Percentiles rank a stretch among this genome's conserved stretches.
Conservation (phyloP, 2,888 invertebrate species). For the Dryobota labecula region DNA sequence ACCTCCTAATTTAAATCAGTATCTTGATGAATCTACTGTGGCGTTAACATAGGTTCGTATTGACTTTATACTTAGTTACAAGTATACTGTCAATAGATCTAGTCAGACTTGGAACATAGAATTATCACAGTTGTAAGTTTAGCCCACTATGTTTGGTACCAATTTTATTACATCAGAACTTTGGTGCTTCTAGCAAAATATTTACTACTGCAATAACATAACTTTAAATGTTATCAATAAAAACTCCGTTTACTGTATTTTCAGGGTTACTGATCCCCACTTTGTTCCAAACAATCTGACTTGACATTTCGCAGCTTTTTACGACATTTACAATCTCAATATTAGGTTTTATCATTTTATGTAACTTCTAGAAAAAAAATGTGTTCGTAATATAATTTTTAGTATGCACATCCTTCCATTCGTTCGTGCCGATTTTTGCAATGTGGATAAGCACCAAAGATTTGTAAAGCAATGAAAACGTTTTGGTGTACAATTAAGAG, state of each 20-base stretch:
- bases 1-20: slow-evolving; percentile 89
- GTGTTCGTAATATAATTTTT: slow-evolving; percentile 87
- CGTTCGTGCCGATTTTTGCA: slow-evolving; percentile 86
- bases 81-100: slow-evolving; percentile 82
- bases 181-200: slow-evolving; percentile 44
- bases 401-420: slow-evolving; percentile 82
- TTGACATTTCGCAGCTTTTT: slow-evolving; percentile 88
- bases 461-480: slow-evolving; percentile 86
- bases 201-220: slow-evolving; percentile 19
- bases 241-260: slow-evolving; percentile 35
- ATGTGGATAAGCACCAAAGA: slow-evolving; percentile 90
- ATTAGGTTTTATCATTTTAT: slow-evolving; percentile 85
- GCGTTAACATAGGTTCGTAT: slow-evolving; percentile 76
- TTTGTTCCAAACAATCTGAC: slow-evolving; percentile 83
- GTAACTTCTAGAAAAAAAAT: slow-evolving; percentile 84
- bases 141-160: slow-evolving; percentile 52
- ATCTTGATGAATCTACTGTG: slow-evolving; percentile 82
- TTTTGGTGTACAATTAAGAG: slow-evolving; percentile 90
- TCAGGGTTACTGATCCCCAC: slow-evolving; percentile 49
- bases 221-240: slow-evolving; percentile 34
- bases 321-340: slow-evolving; percentile 88
- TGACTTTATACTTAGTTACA: slow-evolving; percentile 73
- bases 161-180: slow-evolving; percentile 35
- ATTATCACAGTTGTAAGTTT: slow-evolving; percentile 69
- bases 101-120: slow-evolving; percentile 88